A percentile compares a stretch with the other conserved stretches of the same genome.
These are phyloP conservation scores for Eupithecia inturbata DNA, from an alignment of 2,888 invertebrate species.

Conservation along the genomic window DNA sequence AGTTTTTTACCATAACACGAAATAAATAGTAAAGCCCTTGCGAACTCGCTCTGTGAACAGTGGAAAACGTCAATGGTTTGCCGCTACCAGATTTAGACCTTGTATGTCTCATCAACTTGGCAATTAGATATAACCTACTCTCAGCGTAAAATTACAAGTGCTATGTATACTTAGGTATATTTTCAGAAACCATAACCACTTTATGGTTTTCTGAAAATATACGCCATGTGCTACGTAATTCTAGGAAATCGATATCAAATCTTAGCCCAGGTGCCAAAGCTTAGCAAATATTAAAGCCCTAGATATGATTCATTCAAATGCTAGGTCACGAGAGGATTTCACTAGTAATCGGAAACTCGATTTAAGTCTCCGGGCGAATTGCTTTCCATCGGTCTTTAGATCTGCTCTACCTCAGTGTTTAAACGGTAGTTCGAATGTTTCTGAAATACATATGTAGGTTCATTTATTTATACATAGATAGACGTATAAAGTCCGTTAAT, in stretches of 20 bases:
- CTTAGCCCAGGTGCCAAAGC: conserved; percentile 33
- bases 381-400: conserved; percentile 56
- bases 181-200: neutral
- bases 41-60: no score
- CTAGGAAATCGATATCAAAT: conserved; percentile 32
- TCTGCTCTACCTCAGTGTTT: neutral
- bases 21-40: no score
- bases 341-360: conserved; percentile 68
- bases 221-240: neutral
- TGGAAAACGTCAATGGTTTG: no score
- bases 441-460: neutral
- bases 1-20: no score
- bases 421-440: neutral
- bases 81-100: no score
- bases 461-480: neutral
- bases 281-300: conserved; percentile 32
- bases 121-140: neutral
- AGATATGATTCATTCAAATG: conserved; percentile 50
- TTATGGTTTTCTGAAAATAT: neutral
- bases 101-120: neutral
- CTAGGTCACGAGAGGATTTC: conserved; percentile 65
- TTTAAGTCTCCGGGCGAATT: conserved; percentile 68
- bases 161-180: neutral
- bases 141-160: neutral
- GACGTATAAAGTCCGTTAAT: neutral